phyloP scores from a whole-genome alignment of 2,113 vertebrate genomes.

The Rhegmatorhina hoffmannsi region DNA sequence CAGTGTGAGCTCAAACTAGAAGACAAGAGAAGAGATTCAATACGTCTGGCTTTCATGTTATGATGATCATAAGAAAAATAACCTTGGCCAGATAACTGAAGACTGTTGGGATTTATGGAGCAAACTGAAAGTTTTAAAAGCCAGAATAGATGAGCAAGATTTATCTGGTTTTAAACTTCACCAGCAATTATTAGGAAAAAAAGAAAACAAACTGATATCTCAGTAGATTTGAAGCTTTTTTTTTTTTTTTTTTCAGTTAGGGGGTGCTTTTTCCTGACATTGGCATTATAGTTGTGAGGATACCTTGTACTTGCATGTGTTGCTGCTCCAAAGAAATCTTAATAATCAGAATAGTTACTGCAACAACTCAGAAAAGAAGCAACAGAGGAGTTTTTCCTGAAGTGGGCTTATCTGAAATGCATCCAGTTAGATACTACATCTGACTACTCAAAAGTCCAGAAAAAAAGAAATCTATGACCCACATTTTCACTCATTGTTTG shows the following conservation, averaged over 20 bases:
- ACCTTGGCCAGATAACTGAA: neutral
- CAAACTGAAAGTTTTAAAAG: neutral
- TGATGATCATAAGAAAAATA: neutral
- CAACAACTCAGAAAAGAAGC: neutral
- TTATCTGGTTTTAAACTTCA: neutral
- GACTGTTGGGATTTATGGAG: neutral
- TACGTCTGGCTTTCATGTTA: neutral
- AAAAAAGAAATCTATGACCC: neutral
- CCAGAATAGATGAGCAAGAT: neutral
- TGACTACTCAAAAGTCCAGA: neutral
- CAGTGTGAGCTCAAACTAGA: neutral
- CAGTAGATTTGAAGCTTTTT: neutral
- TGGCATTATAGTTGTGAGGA: neutral
- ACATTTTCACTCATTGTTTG: neutral
- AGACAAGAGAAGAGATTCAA: neutral
- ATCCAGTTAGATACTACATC: neutral
- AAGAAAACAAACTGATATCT: neutral
- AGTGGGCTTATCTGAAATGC: neutral
- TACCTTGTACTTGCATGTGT: neutral
- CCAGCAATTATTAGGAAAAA: neutral
- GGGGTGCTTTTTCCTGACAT: rapidly evolving
- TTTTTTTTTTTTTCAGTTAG: neutral
- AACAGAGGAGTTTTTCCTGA: neutral
- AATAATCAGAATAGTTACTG: neutral
- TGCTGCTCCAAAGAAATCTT: neutral